Evolutionary conservation across 2,888 invertebrate genomes (phyloP).

Genomic region (Oegoconia quadripuncta): DNA sequence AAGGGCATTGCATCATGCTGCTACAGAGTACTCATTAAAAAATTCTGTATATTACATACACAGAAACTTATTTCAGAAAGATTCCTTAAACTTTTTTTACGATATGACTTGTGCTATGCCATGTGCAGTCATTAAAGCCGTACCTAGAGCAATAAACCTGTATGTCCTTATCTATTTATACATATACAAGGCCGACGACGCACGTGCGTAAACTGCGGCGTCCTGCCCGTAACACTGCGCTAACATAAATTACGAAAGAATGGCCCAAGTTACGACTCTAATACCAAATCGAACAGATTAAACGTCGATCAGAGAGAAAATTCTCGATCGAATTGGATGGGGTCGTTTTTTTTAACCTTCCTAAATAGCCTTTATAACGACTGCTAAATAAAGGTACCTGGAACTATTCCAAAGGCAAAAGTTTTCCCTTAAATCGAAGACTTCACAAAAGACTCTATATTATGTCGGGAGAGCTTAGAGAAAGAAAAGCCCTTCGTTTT

Average conservation of each 20-base stretch:
- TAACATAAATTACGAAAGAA: conserved; percentile 64
- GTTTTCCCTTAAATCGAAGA: no score
- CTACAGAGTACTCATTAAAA: no score
- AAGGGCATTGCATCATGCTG: no score
- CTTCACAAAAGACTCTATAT: no score
- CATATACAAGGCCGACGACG: conserved; percentile 22
- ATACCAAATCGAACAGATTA: conserved; percentile 69
- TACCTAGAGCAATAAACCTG: conserved; percentile 10
- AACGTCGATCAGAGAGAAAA: conserved; percentile 48
- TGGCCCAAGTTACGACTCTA: conserved; percentile 66
- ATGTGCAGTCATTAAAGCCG: conserved; percentile 3
- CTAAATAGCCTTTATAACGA: conserved; percentile 19
- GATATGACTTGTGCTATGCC: no score
- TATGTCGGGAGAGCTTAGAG: no score
- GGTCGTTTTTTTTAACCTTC: conserved; percentile 23
- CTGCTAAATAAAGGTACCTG: conserved; percentile 5
- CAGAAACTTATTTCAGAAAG: no score
- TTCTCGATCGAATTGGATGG: conserved; percentile 37
- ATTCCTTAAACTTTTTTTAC: no score
- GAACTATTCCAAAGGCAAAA: background rate
- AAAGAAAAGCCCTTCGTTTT: no score
- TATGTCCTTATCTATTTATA: conserved; percentile 10
- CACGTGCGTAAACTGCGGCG: conserved; percentile 20
- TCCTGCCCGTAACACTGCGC: conserved; percentile 31
- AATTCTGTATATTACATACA: no score